phyloP scores from a whole-genome alignment of 64 coral and sea anemone genomes.

The Hydrozoanthus tunicans region DNA sequence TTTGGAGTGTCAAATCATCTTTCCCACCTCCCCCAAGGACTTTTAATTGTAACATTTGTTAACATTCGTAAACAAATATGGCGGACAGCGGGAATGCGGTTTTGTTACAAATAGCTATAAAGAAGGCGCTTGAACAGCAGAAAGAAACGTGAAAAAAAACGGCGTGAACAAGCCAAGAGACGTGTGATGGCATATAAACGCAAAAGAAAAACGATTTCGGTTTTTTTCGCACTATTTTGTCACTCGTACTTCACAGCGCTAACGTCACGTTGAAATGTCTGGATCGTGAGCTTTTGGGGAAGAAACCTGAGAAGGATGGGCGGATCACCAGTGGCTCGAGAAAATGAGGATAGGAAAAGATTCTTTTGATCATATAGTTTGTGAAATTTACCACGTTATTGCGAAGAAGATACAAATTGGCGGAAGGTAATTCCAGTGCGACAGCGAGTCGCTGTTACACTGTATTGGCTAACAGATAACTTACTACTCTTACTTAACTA shows the following conservation, averaged over 20 bases:
- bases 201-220: background rate
- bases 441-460: background rate
- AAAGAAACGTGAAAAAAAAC: background rate
- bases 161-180: background rate
- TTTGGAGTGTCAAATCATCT: background rate
- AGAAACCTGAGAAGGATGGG: background rate
- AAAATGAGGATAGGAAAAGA: background rate
- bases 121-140: background rate
- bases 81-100: background rate
- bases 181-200: background rate
- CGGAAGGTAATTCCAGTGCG: background rate
- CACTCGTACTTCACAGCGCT: background rate
- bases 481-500: no score
- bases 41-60: background rate
- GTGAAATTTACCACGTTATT: background rate
- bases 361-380: background rate
- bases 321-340: background rate
- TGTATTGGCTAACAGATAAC: no score
- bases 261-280: background rate
- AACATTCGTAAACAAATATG: conserved; percentile 5
- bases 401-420: background rate
- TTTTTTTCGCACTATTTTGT: background rate
- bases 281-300: background rate
- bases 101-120: background rate
- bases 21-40: background rate